phyloP scores from a whole-genome alignment of 2,797 vertebrate genomes.

The Tenualosa ilisha region DNA sequence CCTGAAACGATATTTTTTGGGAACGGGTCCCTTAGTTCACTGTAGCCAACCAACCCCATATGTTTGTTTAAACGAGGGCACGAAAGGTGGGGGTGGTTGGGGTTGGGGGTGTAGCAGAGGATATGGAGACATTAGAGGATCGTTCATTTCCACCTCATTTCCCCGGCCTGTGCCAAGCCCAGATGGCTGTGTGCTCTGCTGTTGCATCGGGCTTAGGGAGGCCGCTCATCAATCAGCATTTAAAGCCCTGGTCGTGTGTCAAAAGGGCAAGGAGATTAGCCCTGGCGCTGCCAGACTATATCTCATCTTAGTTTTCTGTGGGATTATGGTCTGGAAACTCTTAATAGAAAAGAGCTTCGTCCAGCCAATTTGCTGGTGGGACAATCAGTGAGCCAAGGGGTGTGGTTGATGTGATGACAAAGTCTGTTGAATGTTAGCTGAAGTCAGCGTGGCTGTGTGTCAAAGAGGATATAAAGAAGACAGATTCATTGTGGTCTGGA shows the following conservation, averaged over 20 bases:
- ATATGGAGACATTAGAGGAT: conserved; percentile 8
- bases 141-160: conserved; percentile 21
- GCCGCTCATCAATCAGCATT: conserved; percentile 12
- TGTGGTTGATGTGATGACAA: neutral
- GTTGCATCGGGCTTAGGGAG: conserved; percentile 1
- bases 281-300: neutral
- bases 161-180: conserved; percentile 8
- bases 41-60: conserved; percentile 26
- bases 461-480: neutral
- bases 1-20: no score
- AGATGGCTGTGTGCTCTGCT: neutral
- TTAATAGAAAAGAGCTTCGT: neutral
- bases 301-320: conserved; percentile 10
- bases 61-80: conserved; percentile 23
- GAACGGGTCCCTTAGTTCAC: neutral
- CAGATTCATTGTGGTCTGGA: neutral
- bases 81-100: neutral
- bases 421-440: neutral
- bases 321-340: neutral
- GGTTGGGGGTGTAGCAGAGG: neutral
- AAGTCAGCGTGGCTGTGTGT: neutral
- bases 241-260: conserved; percentile 19
- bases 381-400: neutral
- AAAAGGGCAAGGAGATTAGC: conserved; percentile 14
- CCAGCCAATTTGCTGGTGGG: neutral